Percentiles rank a stretch among this genome's conserved stretches.
phyloP scores from a whole-genome alignment of 1,140 invertebrate genomes.

The Papilio aristodemus region DNA sequence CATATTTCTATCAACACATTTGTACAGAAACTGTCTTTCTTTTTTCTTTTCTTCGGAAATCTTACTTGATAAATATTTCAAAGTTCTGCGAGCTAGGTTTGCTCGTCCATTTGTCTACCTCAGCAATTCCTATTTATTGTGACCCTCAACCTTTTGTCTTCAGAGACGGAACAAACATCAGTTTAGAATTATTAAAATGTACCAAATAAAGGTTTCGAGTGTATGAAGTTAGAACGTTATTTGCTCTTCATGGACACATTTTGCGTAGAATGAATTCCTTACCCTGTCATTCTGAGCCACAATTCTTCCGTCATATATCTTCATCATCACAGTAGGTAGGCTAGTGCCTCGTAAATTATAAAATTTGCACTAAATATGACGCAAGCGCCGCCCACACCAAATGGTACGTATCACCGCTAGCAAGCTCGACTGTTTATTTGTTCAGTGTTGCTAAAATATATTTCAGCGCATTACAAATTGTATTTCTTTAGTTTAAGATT shows the following conservation, averaged over 20 bases:
- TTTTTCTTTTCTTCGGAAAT: background rate
- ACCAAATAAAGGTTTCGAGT: background rate
- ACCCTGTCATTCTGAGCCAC: no score
- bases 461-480: background rate
- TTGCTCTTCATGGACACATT: no score
- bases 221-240: no score
- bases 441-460: conserved; percentile 11
- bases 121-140: background rate
- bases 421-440: background rate
- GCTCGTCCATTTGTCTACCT: background rate
- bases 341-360: background rate
- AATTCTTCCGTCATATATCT: no score
- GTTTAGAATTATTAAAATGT: conserved; percentile 5
- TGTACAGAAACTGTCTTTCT: no score
- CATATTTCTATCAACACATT: no score
- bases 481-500: background rate
- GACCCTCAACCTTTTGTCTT: background rate
- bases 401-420: background rate
- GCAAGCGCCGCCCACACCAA: background rate
- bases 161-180: background rate
- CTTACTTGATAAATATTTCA: background rate
- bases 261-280: no score
- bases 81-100: background rate
- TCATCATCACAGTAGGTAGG: background rate
- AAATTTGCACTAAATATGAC: background rate